phyloP scores from a whole-genome alignment of 2,888 invertebrate species.

The Lithosia quadra region DNA sequence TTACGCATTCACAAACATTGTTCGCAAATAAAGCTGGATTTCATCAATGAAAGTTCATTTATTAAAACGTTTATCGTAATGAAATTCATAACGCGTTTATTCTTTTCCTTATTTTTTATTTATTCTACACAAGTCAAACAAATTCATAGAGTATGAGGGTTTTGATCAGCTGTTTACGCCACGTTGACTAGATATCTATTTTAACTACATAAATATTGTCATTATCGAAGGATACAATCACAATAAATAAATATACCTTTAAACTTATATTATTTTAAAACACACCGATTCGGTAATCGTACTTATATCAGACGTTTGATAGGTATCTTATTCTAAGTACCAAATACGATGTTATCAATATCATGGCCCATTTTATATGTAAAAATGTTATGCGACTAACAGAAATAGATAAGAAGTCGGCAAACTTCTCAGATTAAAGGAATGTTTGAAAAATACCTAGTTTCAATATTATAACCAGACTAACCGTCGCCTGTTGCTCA shows the following conservation, averaged over 20 bases:
- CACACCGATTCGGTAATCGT: constrained; percentile 10
- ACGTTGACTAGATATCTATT: no score
- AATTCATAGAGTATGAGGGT: not conserved
- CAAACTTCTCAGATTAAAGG: constrained; percentile 18
- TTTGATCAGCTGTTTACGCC: not conserved
- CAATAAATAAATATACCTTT: not conserved
- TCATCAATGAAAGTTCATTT: no score
- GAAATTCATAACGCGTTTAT: not conserved
- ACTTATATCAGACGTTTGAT: constrained; percentile 6
- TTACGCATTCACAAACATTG: no score
- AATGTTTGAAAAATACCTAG: not conserved
- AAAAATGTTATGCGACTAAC: constrained; percentile 8
- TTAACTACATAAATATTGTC: not conserved
- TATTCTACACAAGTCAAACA: not conserved
- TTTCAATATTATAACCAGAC: constrained; percentile 19
- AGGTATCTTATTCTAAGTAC: constrained; percentile 10
- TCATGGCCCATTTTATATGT: constrained; percentile 13
- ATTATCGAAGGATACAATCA: not conserved
- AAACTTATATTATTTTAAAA: constrained; percentile 2
- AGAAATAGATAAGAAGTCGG: constrained; percentile 22
- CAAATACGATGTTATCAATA: constrained; percentile 22
- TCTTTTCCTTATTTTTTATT: no score
- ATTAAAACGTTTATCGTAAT: not conserved
- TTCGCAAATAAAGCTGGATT: no score
- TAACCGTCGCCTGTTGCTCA: constrained; percentile 13